Evolutionary conservation across 1,140 invertebrate genomes (phyloP), one percentile per base, ranked within the genome.

Genomic region (Formica exsecta): DNA sequence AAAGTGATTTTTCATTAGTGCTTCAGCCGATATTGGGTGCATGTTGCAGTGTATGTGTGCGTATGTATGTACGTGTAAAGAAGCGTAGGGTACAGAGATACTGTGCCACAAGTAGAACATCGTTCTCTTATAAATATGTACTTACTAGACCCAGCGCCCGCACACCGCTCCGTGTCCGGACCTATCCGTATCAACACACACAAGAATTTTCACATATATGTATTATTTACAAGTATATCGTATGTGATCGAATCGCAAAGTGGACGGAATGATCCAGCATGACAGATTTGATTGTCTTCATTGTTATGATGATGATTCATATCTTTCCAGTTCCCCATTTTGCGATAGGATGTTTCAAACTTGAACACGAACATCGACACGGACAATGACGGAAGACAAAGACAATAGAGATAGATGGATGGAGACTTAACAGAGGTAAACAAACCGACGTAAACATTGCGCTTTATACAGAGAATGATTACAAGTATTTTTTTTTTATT

Each of bases 111-210:
- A 65, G 11, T 75, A 65, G 19, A 81, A 81, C 54, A 89, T 36
- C 38, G 66, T 88, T 86, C 54, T 89, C 74, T 65, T 87, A 86
- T 62, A 66, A 90, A 57, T 90, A 80, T 90, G 76, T 96, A 96
- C 96, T 96, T 96, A 96, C 96, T 96, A 93, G 95, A 95, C 91
- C 95, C 95, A 86, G 91, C 91, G 92, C 95, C 95, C 92, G 95
- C 91, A 94, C 96, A 96, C 91, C 94, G 95, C 92, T 95, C 92
- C 92, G 94, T 92, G 92, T 96, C 95, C 81, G 96, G 96, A 96
- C 96, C 96, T 96, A 95, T 91, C 90, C 91, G 89, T 92, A 93
- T 91, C 91, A 93, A 93, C 94, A 94, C 95, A 95, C 94, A 94
- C 93, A 95, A 94, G 92, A 92, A 94, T 91, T 92, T 94, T 94